Evolutionary conservation across 1,140 invertebrate species (phyloP).

Genomic region (Lasaia peninsularis): DNA sequence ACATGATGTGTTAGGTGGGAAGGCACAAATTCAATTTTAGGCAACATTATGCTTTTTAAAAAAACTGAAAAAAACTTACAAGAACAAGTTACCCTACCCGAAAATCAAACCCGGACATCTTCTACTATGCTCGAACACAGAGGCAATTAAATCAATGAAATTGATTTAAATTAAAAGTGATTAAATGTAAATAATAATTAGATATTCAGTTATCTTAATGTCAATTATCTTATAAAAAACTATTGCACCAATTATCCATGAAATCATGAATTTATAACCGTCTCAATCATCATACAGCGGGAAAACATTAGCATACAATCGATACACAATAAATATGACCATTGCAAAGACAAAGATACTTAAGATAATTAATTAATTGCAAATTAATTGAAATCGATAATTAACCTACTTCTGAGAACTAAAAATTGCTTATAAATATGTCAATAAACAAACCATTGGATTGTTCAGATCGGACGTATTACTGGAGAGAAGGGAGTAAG

Average conservation of each 20-base stretch:
- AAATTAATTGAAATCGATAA: not conserved
- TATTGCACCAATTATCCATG: not conserved
- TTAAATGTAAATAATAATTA: too few species aligned
- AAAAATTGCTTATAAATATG: constrained; percentile 36
- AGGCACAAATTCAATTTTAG: too few species aligned
- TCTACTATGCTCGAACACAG: too few species aligned
- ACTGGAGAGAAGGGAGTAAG: constrained; percentile 39
- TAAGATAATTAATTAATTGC: constrained; percentile 13
- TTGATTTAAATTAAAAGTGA: too few species aligned
- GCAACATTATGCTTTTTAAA: too few species aligned
- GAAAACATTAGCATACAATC: not conserved
- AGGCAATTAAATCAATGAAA: too few species aligned
- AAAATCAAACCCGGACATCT: too few species aligned
- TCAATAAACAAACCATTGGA: constrained; percentile 70
- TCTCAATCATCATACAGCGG: not conserved
- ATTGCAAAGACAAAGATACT: not conserved
- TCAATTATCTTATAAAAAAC: too few species aligned
- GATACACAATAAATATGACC: not conserved
- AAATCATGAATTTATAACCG: not conserved
- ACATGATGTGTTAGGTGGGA: too few species aligned
- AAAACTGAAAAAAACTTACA: too few species aligned
- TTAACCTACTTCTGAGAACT: not conserved
- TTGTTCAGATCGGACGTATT: constrained; percentile 57
- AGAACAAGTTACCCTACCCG: too few species aligned
- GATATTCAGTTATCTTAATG: too few species aligned